Evolutionary conservation across 2,797 vertebrate species (phyloP), one percentile per base, ranked within the genome.

Genomic region (Lutjanus argentimaculatus): DNA sequence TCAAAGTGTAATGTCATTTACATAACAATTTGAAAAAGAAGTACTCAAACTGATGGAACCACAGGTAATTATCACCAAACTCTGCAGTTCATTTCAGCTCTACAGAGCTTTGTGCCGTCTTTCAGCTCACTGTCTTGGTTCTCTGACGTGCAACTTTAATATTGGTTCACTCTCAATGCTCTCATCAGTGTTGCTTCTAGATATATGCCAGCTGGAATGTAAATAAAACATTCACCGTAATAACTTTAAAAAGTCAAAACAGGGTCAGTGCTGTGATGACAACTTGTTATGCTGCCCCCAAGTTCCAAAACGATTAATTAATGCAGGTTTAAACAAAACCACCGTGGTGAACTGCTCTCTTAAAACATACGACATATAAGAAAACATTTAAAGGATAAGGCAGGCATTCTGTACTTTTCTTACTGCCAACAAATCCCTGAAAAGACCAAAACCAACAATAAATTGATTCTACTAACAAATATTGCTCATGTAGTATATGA

Each of bases 261-360:
- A 62, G 3, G 30, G 19, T 46, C 42, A 46, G 7, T 19, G 22
- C 7, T 55, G 14, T 40, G 10, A 46, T 48, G 55, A 48, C 14
- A 56, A 17, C 19, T 55, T 45, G 40, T 55, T 53, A 53, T 0
- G 0, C 2, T 1, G 30, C 48, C 19, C 1, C 42, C 8, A 46
- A 36, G 22, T 46, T 2, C 42, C 51, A 17, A 56, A 65, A 51
- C 8, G 19, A 36, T 21, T 1, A 6, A 13, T 42, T 9, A 14
- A 42, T 57, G n/a, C 19, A 51, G 30, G 15, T 59, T 75, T 7
- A 42, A 49, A 76, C 21, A 76, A 76, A 22, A 42, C 22, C 1
- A n/a, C 51, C 16, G 12, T 56, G 6, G 8, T n/a, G 11, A n/a
- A 8, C 30, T 10, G 55, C n/a, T 56, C 17, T 59, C 49, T 56